A percentile compares a stretch with the other conserved stretches of the same genome.
These are phyloP conservation scores for Plebejus argus DNA, from an alignment of 2,888 invertebrate genomes.

Conservation along the genomic window DNA sequence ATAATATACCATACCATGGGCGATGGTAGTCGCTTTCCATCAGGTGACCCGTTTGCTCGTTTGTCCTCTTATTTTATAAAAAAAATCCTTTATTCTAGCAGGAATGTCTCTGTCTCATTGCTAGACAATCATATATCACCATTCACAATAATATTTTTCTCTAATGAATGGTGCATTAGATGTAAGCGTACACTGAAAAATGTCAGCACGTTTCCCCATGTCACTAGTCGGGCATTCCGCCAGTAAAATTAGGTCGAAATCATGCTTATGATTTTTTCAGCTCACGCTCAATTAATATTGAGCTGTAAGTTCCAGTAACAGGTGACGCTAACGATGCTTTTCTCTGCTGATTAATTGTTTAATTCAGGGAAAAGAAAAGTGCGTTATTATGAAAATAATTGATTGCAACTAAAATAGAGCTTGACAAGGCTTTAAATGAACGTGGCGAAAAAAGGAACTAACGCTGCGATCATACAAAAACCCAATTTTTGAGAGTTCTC, in stretches of 20 bases:
- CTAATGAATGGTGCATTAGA: conserved; percentile 40
- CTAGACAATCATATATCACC: conserved; percentile 27
- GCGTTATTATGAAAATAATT: not conserved
- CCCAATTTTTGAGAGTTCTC: too few relatives aligned
- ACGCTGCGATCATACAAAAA: too few relatives aligned
- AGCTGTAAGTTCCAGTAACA: conserved; percentile 14
- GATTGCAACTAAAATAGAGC: too few relatives aligned
- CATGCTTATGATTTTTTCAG: conserved; percentile 18
- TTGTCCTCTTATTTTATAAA: too few relatives aligned
- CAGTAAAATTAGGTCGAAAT: conserved; percentile 49
- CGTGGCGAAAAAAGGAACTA: too few relatives aligned
- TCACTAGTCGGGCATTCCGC: conserved; percentile 47
- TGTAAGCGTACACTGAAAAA: conserved; percentile 40
- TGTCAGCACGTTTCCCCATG: conserved; percentile 44
- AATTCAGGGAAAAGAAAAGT: not conserved
- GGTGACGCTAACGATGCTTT: conserved; percentile 23
- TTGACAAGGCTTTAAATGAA: too few relatives aligned
- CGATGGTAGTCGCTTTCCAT: too few relatives aligned
- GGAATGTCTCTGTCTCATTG: too few relatives aligned
- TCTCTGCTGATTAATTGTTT: conserved; percentile 5
- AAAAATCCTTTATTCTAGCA: too few relatives aligned
- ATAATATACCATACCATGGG: too few relatives aligned
- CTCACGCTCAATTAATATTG: conserved; percentile 10
- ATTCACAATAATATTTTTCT: conserved; percentile 3
- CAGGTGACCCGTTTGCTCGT: too few relatives aligned